Evolutionary conservation across 1,140 invertebrate genomes (phyloP), one percentile per base, ranked within the genome.

Genomic region (Rhopalosiphum padi): DNA sequence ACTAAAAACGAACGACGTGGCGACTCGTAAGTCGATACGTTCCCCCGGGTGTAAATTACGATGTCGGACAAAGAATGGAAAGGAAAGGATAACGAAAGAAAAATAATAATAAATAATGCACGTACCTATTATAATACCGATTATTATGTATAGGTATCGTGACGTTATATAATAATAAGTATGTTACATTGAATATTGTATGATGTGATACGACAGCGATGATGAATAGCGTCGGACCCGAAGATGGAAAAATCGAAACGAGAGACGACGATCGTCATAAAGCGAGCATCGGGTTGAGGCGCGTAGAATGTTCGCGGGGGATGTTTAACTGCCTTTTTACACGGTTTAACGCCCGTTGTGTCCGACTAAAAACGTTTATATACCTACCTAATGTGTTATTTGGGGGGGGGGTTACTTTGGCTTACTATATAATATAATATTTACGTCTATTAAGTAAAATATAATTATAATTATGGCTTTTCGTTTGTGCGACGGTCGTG

Each of bases 391-490:
- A n/a, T n/a, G 18, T 77, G 30, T 35, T 77, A 77, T 77, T 77
- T 77, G 41, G 41, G 41, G 41, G 60, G 60, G 60, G 60, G 60
- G 30, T 77, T n/a, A 30, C 60, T 77, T 77, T 77, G 60, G 60
- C 60, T 77, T 77, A 77, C n/a, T n/a, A n/a, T 77, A 77, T 51
- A 51, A 51, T 51, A 51, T 18, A 51, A 51, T 77, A 77, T 77
- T n/a, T 77, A 77, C 30, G 60, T 77, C 60, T 77, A 77, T n/a
- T 77, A 77, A 77, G 60, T 77, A 53, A 23, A 77, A 77, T 77
- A n/a, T n/a, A 77, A 77, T 77, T 77, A 77, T 77, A 77, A 77
- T 77, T 77, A 77, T 77, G 60, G 60, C 60, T 30, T 77, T 77
- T 77, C 60, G 60, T 77, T 77, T 77, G 60, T 77, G 60, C 60